Evolutionary conservation across 2,888 invertebrate species (phyloP), one percentile per base, ranked within the genome.

Genomic region (Scrobipalpa atriplicella): DNA sequence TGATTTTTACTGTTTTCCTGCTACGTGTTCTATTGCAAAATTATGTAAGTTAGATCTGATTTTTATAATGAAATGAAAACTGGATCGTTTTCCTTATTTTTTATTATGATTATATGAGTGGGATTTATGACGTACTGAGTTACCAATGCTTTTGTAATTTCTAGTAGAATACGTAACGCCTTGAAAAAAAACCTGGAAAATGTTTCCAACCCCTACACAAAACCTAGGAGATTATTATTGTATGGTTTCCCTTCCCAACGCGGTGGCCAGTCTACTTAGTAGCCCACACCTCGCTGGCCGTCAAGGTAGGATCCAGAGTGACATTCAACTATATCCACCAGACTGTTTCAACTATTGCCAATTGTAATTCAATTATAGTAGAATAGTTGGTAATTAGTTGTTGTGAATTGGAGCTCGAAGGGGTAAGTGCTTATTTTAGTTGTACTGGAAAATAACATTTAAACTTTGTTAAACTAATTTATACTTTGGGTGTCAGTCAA

Each of bases 221-320:
- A 86, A 84, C 81, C 77, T 76, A 77, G 78, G 81, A 86, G 90
- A 89, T 90, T 90, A 92, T 66, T 70, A 66, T 68, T 67, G 70
- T 87, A 85, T 66, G 91, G 92, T 82, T 92, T 91, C 91, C 68
- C 71, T 77, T 74, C 72, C 76, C 77, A 79, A 77, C 79, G 78
- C 67, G 75, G 76, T 52, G 78, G 76, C 77, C 78, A 77, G 79
- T 76, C 81, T 82, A 82, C 83, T 85, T 83, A 85, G 80, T 79
- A 76, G 71, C 76, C 68, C 75, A 77, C 72, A 73, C 71, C 72
- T 72, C 77, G 78, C 78, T 74, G 77, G 71, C 75, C 75, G 75
- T 72, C 78, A 71, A 63, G 67, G 58, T 65, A 67, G 51, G 64
- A 65, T 58, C 58, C 16, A 16, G n/a, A n/a, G 52, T 52, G 36